Percentiles rank a stretch among this genome's conserved stretches.
These are phyloP conservation scores for Parnassius smintheus DNA, from an alignment of 2,888 invertebrate genomes.

Conservation along the genomic window DNA sequence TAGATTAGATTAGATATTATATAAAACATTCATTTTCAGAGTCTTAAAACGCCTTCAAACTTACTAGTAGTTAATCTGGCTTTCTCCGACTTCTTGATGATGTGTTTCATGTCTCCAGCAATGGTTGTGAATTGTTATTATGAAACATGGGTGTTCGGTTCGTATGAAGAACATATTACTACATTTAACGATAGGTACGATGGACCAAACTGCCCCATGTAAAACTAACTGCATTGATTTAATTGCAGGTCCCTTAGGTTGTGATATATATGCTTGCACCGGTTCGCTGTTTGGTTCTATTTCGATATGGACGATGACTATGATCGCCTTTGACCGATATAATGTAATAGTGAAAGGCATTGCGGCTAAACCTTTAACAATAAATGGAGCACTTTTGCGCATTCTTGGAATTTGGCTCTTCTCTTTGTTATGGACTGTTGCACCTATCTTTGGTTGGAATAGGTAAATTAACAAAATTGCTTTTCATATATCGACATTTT, in stretches of 20 bases:
- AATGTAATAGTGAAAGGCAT: conserved; percentile 96
- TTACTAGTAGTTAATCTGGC: conserved; percentile 95
- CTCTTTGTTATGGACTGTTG: conserved; percentile 89
- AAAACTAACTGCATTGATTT: no score
- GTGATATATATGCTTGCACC: conserved; percentile 92
- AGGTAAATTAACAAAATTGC: conserved; percentile 65
- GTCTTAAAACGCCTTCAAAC: conserved; percentile 93
- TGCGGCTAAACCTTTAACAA: conserved; percentile 91
- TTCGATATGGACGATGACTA: conserved; percentile 96
- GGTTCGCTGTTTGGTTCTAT: conserved; percentile 94
- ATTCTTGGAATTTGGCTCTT: conserved; percentile 90
- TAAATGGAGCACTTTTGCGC: conserved; percentile 88
- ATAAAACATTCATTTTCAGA: conserved; percentile 47
- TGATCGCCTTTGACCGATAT: conserved; percentile 96
- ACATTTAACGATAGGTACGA: no score
- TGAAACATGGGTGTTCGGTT: conserved; percentile 86
- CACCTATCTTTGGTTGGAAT: conserved; percentile 94
- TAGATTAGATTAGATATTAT: not conserved
- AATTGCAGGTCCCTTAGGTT: conserved; percentile 86
- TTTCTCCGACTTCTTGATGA: conserved; percentile 94
- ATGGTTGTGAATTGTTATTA: conserved; percentile 92
- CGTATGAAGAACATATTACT: conserved; percentile 23
- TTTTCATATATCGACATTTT: not conserved
- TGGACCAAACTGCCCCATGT: no score
- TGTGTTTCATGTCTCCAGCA: conserved; percentile 90